These are phyloP conservation scores for Drosophila triauraria DNA, from an alignment of 1,140 invertebrate genomes.

Conservation along the genomic window DNA sequence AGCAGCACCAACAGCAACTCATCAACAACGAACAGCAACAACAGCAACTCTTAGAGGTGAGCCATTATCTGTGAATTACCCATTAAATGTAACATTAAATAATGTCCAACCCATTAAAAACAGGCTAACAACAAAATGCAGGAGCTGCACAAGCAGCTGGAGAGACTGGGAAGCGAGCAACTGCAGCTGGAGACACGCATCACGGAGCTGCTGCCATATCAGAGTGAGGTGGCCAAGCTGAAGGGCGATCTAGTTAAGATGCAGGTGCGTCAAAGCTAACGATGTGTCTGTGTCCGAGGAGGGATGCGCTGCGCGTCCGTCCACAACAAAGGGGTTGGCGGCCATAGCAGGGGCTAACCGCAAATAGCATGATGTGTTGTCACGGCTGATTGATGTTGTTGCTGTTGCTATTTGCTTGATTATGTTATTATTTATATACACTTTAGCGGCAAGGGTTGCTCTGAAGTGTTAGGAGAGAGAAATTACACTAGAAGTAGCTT, in stretches of 20 bases:
- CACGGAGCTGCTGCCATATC: conserved; percentile 85
- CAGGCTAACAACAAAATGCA: conserved; percentile 85
- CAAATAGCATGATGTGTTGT: conserved; percentile 45
- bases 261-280: conserved; percentile 59
- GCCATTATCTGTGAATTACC: not conserved
- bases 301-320: not conserved
- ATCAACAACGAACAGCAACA: conserved; percentile 82
- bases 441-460: not conserved
- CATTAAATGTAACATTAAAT: not conserved
- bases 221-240: conserved; percentile 85
- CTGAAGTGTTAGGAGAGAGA: not conserved
- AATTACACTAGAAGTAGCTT: not conserved
- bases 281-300: not conserved
- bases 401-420: conserved; percentile 11
- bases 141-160: conserved; percentile 78
- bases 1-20: conserved; percentile 59
- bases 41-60: conserved; percentile 79
- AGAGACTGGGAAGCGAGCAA: conserved; percentile 86
- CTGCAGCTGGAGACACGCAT: conserved; percentile 86
- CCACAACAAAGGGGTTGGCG: not conserved
- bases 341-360: conserved; percentile 17
- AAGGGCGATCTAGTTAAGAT: conserved; percentile 86
- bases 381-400: conserved; percentile 47
- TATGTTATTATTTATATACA: conserved; percentile 3
- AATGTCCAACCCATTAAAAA: not conserved